Base-by-base conservation (phyloP, 2,888 invertebrate genomes). In the Eristalis tenax region DNA sequence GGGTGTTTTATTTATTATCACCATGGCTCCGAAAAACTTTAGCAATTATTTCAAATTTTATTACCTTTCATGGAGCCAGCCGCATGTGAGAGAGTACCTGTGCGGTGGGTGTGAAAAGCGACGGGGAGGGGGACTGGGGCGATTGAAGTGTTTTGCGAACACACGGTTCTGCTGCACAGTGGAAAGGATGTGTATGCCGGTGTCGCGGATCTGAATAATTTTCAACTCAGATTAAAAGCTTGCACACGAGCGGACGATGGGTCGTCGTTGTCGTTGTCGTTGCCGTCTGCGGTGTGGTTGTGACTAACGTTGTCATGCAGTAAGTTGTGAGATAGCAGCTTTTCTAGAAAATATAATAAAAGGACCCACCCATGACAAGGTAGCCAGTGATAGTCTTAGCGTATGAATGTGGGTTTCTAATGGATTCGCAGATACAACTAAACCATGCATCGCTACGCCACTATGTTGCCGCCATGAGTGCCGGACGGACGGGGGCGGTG, bases 1-100 rank as follows among this genome's bases (percentile, higher is more conserved):
- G 81, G 73, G 76, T 85, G 81, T 77, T 85, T 85, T 77, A 77
- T 81, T 85, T 85, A 85, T 85, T 85, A 85, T 81, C 85, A 81
- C 85, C 73, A 81, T 81, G 85, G 81, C 81, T 77, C 73, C 77
- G 76, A 85, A 85, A 81, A 85, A 85, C 85, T 81, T 85, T 73
- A 22, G 77, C 85, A 85, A 85, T 85, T 85, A 85, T 85, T 85
- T 85, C 23, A 74, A 85, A 81, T 85, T 85, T 81, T 73, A 81
- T 69, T 81, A 77, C 74, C 77, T 64, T 4, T 2, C 56, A 23
- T 13, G 15, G 26, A 38, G 28, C 8, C 65, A 22, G 18, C 11
- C 65, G 63, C 38, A 38, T 38, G 61, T 50, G 64, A 32, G 50
- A 32, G 50, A 50, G 2, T 68, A 50, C 35, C 59, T 68, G 50